phyloP scores from a whole-genome alignment of 2,797 vertebrate species.

The Gallinago nigripennis region DNA sequence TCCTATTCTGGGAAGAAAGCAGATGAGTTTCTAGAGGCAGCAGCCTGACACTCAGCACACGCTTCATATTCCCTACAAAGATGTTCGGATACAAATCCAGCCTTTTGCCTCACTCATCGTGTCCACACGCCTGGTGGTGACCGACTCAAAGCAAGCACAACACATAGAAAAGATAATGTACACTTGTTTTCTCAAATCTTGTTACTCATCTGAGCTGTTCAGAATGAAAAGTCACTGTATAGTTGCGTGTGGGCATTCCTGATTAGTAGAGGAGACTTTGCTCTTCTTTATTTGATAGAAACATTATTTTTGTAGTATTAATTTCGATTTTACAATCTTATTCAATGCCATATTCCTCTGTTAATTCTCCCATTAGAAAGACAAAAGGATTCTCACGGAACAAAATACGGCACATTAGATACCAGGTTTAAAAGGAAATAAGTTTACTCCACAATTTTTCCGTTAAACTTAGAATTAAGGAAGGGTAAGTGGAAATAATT shows the following conservation, averaged over 20 bases:
- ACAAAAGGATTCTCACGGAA: not conserved
- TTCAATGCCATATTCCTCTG: not conserved
- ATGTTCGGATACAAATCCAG: not conserved
- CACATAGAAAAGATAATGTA: not conserved
- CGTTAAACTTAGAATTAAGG: not conserved
- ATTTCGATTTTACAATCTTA: not conserved
- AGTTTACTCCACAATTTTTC: not conserved
- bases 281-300: not conserved
- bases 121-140: not conserved
- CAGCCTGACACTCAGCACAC: not conserved
- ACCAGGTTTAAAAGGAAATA: not conserved
- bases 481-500: not conserved
- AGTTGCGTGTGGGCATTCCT: not conserved
- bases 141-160: not conserved
- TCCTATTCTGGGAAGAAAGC: not conserved
- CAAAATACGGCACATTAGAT: not conserved
- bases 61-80: not conserved
- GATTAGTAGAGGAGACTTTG: not conserved
- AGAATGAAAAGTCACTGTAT: not conserved
- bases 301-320: not conserved
- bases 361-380: not conserved
- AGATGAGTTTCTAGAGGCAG: not conserved
- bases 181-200: not conserved
- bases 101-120: fast-evolving
- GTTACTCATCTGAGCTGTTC: not conserved